These are phyloP conservation scores for Caenorhabditis briggsae DNA, from an alignment of 1,140 invertebrate genomes.

Conservation along the genomic window DNA sequence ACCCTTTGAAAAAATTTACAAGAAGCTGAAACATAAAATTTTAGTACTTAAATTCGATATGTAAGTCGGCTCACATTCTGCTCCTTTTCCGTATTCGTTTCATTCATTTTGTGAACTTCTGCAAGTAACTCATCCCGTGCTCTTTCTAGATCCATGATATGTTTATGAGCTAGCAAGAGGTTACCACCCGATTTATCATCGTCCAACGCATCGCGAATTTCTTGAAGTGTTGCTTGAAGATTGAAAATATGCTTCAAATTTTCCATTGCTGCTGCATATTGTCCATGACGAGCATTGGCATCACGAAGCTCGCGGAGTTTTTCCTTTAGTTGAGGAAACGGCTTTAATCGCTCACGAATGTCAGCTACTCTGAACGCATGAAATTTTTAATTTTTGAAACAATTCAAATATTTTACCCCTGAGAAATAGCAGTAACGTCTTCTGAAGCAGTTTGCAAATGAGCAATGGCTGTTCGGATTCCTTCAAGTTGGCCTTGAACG, in stretches of 20 bases:
- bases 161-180: constrained; percentile 91
- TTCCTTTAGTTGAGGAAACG: constrained; percentile 84
- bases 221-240: constrained; percentile 87
- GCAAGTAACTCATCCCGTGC: constrained; percentile 94
- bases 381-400: constrained; percentile 52
- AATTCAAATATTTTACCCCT: constrained; percentile 82
- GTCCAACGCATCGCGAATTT: constrained; percentile 91
- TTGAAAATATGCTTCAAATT: constrained; percentile 98
- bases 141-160: constrained; percentile 92
- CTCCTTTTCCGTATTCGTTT: constrained; percentile 86
- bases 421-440: constrained; percentile 85
- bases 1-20: constrained; percentile 97
- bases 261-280: constrained; percentile 96
- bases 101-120: constrained; percentile 92
- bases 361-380: constrained; percentile 80
- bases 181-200: constrained; percentile 84
- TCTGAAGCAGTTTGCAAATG: constrained; percentile 87
- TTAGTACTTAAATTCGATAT: neutral
- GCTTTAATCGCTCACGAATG: constrained; percentile 82
- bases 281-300: constrained; percentile 89
- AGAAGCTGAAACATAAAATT: constrained; percentile 80
- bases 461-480: constrained; percentile 91
- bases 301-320: constrained; percentile 88
- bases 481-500: constrained; percentile 96
- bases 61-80: constrained; percentile 81